These are phyloP conservation scores for Ischnus inquisitorius DNA, from an alignment of 2,888 invertebrate genomes.

Conservation along the genomic window DNA sequence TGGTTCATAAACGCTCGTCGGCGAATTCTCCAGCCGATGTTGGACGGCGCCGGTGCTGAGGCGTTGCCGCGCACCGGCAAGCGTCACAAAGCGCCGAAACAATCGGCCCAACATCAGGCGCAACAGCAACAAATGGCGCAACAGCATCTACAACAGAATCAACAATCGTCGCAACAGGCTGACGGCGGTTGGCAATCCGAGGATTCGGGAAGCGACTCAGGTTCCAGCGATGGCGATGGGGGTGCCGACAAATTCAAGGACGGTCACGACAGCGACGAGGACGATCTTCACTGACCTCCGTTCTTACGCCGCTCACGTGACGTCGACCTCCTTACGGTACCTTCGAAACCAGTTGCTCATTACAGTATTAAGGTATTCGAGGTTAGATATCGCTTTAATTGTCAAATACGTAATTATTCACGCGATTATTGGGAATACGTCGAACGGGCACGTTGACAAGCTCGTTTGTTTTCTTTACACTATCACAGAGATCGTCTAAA, in stretches of 20 bases:
- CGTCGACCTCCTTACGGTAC: slow-evolving; percentile 82
- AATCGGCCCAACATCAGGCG: slow-evolving; percentile 84
- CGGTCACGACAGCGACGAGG: slow-evolving; percentile 82
- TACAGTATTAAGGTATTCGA: slow-evolving; percentile 86
- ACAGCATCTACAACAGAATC: slow-evolving; percentile 68
- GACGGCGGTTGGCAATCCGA: slow-evolving; percentile 82
- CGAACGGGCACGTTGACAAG: slow-evolving; percentile 80
- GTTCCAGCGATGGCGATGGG: slow-evolving; percentile 83
- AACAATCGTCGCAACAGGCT: slow-evolving; percentile 69
- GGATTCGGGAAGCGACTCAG: slow-evolving; percentile 83
- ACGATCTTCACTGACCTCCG: slow-evolving; percentile 84
- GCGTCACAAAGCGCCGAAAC: slow-evolving; percentile 85
- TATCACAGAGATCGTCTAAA: slow-evolving; percentile 39
- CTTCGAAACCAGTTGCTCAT: slow-evolving; percentile 84
- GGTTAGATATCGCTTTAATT: slow-evolving; percentile 85
- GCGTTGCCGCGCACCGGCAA: slow-evolving; percentile 81
- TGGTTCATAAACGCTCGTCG: slow-evolving; percentile 98
- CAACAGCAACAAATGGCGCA: slow-evolving; percentile 70
- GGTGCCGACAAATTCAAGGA: slow-evolving; percentile 82
- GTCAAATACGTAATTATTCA: slow-evolving; percentile 85
- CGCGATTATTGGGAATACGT: slow-evolving; percentile 81
- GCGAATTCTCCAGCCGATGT: slow-evolving; percentile 96
- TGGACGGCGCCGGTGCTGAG: slow-evolving; percentile 90
- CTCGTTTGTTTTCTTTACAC: slow-evolving; percentile 73
- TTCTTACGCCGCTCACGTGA: slow-evolving; percentile 77